phyloP scores from a whole-genome alignment of 1,140 invertebrate genomes.

The Drosophila oshimai region DNA sequence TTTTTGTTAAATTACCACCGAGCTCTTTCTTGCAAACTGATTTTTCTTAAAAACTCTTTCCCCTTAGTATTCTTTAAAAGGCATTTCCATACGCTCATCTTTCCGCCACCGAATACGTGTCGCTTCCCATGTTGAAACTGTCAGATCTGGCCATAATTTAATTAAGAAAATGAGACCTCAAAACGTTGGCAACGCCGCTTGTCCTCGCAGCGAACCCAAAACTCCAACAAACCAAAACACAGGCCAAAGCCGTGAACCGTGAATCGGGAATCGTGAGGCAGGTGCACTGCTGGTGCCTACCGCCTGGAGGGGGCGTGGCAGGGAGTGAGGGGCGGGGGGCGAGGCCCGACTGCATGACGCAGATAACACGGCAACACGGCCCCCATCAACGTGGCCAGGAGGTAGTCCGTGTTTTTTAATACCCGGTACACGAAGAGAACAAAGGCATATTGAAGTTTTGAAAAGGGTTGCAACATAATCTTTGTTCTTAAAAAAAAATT shows the following conservation, averaged over 20 bases:
- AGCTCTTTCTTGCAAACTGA: too few species aligned
- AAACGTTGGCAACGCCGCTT: slow-evolving; percentile 48
- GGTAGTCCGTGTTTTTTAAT: slow-evolving; percentile 8
- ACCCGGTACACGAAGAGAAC: neutral
- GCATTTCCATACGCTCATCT: slow-evolving; percentile 11
- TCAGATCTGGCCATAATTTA: slow-evolving; percentile 72
- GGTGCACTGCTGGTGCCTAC: slow-evolving; percentile 40
- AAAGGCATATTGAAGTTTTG: neutral
- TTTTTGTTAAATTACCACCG: neutral
- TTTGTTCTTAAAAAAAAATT: too few species aligned
- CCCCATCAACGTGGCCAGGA: slow-evolving; percentile 14
- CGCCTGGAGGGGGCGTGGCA: neutral
- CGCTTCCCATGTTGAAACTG: slow-evolving; percentile 22
- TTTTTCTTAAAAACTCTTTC: neutral
- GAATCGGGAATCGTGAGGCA: slow-evolving; percentile 22
- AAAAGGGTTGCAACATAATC: neutral
- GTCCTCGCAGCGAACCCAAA: slow-evolving; percentile 11
- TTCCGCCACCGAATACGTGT: slow-evolving; percentile 11
- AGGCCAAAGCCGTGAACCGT: slow-evolving; percentile 13
- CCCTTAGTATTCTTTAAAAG: neutral
- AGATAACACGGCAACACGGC: slow-evolving; percentile 58
- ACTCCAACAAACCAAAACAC: slow-evolving; percentile 8
- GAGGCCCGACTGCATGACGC: slow-evolving; percentile 52
- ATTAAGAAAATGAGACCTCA: slow-evolving; percentile 81
- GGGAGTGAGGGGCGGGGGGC: slow-evolving; percentile 1